Base-by-base conservation (phyloP, 1,140 invertebrate genomes). In the Littorina saxatilis region DNA sequence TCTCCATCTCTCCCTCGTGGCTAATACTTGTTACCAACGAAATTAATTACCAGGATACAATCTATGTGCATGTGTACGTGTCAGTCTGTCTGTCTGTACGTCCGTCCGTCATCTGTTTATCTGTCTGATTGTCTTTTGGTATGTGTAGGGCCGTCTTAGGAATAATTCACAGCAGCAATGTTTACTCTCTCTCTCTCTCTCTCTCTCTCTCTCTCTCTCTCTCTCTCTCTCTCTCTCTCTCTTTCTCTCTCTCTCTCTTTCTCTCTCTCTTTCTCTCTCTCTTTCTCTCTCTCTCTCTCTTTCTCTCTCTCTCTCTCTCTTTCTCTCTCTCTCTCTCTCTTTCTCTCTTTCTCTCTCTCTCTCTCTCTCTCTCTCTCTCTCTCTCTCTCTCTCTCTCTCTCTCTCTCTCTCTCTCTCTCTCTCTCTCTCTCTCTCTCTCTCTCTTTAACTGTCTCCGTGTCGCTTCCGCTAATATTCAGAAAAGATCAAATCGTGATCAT, bases 121-220 rank as follows among this genome's bases (percentile, higher is more conserved):
- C 7, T 47, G 43, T 47, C 7, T 47, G 43, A 9, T 5, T 47
- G 43, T 47, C 7, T 47, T 5, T 47, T 5, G 5, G 43, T 47
- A 17, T 47, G 43, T 47, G 43, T 47, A 17, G 43, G 5, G 43
- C 43, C 52, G 13, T 55, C 50, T 77, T n/a, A n/a, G n/a, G n/a
- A n/a, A n/a, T n/a, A n/a, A n/a, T n/a, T n/a, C n/a, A n/a, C n/a
- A n/a, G n/a, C n/a, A n/a, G n/a, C n/a, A 40, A 27, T 50, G 13
- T 55, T 80, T 66, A 27, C 32, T 73, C 15, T 80, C 40, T 73
- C 35, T 52, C 66, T 80, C 66, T 80, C 66, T 73, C 43, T 80
- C 68, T 73, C 66, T 80, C 61, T 73, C 32, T 80, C 79, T 80
- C 43, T 32, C 40, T 80, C 11, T 74, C 79, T 74, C 23, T n/a